A percentile compares a stretch with the other conserved stretches of the same genome.
phyloP scores from a whole-genome alignment of 2,888 invertebrate species.

The Hipparchia semele region DNA sequence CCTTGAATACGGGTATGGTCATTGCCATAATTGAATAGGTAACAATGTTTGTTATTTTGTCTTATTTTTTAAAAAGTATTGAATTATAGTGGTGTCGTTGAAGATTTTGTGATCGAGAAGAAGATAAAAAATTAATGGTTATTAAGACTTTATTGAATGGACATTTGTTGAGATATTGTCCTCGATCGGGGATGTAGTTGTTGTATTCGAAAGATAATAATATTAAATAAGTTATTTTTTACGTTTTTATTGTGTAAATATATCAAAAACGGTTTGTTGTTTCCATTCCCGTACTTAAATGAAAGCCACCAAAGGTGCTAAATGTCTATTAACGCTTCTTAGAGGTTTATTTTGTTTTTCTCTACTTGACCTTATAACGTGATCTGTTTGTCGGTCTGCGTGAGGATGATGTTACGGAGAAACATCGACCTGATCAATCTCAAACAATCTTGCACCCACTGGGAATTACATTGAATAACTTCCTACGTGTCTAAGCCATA shows the following conservation, averaged over 20 bases:
- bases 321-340: constrained; percentile 80
- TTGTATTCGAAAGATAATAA: constrained; percentile 83
- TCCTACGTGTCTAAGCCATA: constrained; percentile 38
- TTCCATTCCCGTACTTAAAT: constrained; percentile 72
- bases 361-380: constrained; percentile 45
- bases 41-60: constrained; percentile 67
- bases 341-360: constrained; percentile 61
- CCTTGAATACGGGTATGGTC: constrained; percentile 54
- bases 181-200: constrained; percentile 78
- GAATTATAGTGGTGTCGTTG: constrained; percentile 78
- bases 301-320: constrained; percentile 80
- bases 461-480: constrained; percentile 18
- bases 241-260: constrained; percentile 83
- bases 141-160: constrained; percentile 81
- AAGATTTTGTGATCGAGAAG: constrained; percentile 81
- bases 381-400: constrained; percentile 52
- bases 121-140: constrained; percentile 68
- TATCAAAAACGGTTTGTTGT: constrained; percentile 76
- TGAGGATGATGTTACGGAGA: constrained; percentile 39
- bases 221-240: constrained; percentile 84
- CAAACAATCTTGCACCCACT: constrained; percentile 23
- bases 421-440: constrained; percentile 17
- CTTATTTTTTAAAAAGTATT: constrained; percentile 68
- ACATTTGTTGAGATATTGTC: constrained; percentile 81
- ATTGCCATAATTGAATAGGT: constrained; percentile 59